Evolutionary conservation across 1,140 invertebrate species (phyloP), one percentile per base, ranked within the genome.

Genomic region (Aporrectodea caliginosa): DNA sequence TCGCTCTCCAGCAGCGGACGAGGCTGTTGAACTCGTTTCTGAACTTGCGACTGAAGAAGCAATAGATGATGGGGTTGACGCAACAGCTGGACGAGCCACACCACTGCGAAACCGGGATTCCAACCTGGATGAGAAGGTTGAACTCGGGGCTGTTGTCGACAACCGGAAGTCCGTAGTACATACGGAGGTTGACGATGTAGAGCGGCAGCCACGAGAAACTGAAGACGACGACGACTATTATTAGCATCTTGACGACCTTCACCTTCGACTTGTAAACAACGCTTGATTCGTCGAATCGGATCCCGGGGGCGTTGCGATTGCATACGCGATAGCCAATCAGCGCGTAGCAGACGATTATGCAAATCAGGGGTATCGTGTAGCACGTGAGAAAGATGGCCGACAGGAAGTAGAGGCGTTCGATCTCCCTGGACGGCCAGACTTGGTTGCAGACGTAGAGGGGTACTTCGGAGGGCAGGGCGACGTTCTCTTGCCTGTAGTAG

Each of bases 21-120:
- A 58, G 43, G 22, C 43, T 22, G 43, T 58, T 58, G 43, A 72
- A 29, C 70, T 96, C 95, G 29, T 93, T 92, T 0, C 96, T 90
- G 86, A 96, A 98, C 86, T 98, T 98, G 83, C 97, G 95, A 87
- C 97, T 98, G 89, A 98, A 97, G 87, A 95, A 97, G 0, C 96
- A 95, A 88, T 98, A 98, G n/a, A 99, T 91, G 70, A 98, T 93
- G 0, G 97, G 97, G 89, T 99, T 99, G 83, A 99, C 95, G 90
- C 95, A 98, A 33, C 95, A 96, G 87, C 98, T 98, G 27, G 95
- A 95, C 0, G 95, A 92, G 0, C 96, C 97, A 1, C 98, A 89
- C 96, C 97, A 98, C 88, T 98, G 96, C 0, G 96, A 95, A 34
- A 98, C 91, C 0, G 96, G 96, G 0, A 89, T 93, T 0, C 27